Evolutionary conservation across 2,797 vertebrate genomes (phyloP).

Genomic region (Macrochelys suwanniensis): DNA sequence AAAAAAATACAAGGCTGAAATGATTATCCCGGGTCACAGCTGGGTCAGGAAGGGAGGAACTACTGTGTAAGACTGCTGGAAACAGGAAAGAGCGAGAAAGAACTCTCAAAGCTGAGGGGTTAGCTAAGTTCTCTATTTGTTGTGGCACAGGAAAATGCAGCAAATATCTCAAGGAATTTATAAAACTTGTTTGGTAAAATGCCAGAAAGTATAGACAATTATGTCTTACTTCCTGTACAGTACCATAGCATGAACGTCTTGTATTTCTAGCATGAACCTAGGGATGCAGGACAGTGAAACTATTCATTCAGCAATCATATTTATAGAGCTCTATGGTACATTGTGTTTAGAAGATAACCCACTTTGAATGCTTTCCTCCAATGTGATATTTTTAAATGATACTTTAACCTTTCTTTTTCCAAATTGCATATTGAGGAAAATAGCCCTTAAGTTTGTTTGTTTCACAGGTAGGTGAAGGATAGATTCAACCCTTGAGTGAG

Average conservation of each 20-base stretch:
- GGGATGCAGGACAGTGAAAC: not conserved
- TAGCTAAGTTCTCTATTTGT: not conserved
- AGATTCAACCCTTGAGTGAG: not conserved
- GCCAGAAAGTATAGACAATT: not conserved
- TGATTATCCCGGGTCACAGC: not conserved
- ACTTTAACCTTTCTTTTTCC: not conserved
- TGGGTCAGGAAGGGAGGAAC: constrained; percentile 19
- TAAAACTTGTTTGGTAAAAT: not conserved
- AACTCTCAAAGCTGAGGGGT: not conserved
- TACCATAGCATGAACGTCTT: not conserved
- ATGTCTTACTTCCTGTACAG: not conserved
- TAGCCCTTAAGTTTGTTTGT: not conserved
- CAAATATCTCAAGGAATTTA: not conserved
- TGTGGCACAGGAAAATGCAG: not conserved
- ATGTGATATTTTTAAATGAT: not conserved
- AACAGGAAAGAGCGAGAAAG: not conserved
- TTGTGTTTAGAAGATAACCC: not conserved
- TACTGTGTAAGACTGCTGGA: not conserved
- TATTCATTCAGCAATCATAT: not conserved
- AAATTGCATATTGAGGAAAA: not conserved
- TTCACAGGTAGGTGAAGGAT: not conserved
- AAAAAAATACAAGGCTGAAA: not conserved
- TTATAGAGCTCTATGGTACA: not conserved
- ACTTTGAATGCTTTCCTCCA: not conserved
- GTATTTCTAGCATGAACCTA: not conserved